Base-by-base conservation (phyloP, 2,888 invertebrate species). In the Phania funesta region DNA sequence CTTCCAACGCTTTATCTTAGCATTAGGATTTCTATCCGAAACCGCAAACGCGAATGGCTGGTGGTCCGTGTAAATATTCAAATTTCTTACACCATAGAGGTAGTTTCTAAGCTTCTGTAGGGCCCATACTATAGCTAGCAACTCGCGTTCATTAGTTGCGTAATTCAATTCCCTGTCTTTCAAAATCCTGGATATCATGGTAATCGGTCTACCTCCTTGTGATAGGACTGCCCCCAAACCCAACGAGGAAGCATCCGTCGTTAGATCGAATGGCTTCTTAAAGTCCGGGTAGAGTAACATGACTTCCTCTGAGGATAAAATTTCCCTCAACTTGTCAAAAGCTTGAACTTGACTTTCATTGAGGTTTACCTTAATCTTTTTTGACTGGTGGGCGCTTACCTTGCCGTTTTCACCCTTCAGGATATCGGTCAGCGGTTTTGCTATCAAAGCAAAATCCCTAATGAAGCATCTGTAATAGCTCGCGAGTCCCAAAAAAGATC, bases 381-480 rank as follows among this genome's bases (percentile, higher is more conserved):
- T 85, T 20, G 78, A 83, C 46, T 71, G 65, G n/a, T 65, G 22
- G 5, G 84, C 82, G 22, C 76, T 77, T 6, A 84, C 73, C 54
- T 74, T 84, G 46, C 83, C 84, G 38, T 85, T 84, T 48, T 81
- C 82, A 0, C 82, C 79, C 22, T 83, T 84, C n/a, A 85, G 64
- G 26, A 84, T 81, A 22, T 84, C 83, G 8, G 80, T 83, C 11
- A 85, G 18, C 3, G 83, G 82, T 58, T 67, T 85, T 35, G 56
- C 56, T 35, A 35, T 56, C 32, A 20, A 20, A 22, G 56, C 56
- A 35, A 35, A 56, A 18, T 35, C 7, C 11, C 6, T 56, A 56
- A 35, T 56, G 6, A 56, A 56, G 8, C 7, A 35, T 35, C 56
- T 35, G 24, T 58, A 58, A 7, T 58, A 35, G 35, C 35, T 22